These are phyloP conservation scores for Aulostomus chinensis DNA, from an alignment of 2,797 vertebrate species.

Conservation along the genomic window DNA sequence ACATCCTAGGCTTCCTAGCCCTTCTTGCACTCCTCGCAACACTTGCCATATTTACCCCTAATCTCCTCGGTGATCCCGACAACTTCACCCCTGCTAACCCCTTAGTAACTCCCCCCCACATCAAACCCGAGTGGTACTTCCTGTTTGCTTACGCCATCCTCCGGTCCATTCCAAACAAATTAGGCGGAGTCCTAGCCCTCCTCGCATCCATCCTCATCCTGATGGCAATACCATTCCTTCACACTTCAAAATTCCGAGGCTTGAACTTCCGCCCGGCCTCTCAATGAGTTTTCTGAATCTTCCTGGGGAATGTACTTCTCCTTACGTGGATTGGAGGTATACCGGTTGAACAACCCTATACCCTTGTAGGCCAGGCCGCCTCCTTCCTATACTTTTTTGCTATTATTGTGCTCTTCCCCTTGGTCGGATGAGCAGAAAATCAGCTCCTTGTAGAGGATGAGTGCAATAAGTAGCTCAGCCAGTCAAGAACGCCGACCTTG, in stretches of 20 bases:
- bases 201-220: constrained; percentile 12
- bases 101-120: not conserved
- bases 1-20: fast-evolving
- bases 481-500: constrained; percentile 55
- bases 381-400: not conserved
- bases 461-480: constrained; percentile 48
- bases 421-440: not conserved
- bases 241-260: constrained; percentile 45
- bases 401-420: fast-evolving
- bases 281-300: constrained; percentile 33
- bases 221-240: not conserved
- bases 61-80: constrained; percentile 54
- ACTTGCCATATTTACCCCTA: constrained; percentile 10
- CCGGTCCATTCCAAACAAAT: constrained; percentile 32
- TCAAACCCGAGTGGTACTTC: constrained; percentile 65
- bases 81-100: constrained; percentile 64
- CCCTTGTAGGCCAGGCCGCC: constrained; percentile 33
- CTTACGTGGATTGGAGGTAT: constrained; percentile 35
- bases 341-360: constrained; percentile 42
- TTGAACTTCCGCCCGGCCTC: not conserved
- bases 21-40: fast-evolving
- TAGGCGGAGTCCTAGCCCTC: constrained; percentile 12
- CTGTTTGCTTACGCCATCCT: constrained; percentile 54
- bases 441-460: constrained; percentile 16
- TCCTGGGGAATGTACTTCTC: not conserved